These are phyloP conservation scores for Deilephila porcellus DNA, from an alignment of 2,888 invertebrate genomes.

Conservation along the genomic window DNA sequence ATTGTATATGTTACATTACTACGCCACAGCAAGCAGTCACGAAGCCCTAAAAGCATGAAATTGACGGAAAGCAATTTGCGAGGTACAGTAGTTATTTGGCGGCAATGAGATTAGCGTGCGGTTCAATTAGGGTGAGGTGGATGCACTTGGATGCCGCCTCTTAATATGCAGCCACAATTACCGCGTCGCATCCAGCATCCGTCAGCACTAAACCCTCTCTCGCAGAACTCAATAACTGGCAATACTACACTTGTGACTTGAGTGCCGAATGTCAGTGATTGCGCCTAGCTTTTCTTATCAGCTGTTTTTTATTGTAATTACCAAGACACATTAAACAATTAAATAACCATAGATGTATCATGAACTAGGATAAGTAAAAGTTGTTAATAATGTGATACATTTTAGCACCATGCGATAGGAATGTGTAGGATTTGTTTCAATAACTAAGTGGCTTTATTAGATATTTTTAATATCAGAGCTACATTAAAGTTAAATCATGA, in stretches of 20 bases:
- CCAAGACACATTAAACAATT: too few species aligned
- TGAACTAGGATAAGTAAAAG: too few species aligned
- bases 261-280: neutral
- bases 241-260: neutral
- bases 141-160: constrained; percentile 52
- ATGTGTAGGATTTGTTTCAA: too few species aligned
- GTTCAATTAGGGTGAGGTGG: constrained; percentile 52
- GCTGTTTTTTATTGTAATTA: neutral
- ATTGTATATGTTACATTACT: neutral
- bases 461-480: too few species aligned
- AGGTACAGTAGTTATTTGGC: constrained; percentile 32
- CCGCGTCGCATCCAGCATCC: constrained; percentile 27
- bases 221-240: neutral
- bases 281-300: neutral
- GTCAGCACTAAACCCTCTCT: constrained; percentile 27
- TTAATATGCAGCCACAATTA: constrained; percentile 56
- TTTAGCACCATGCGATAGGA: too few species aligned
- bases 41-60: neutral
- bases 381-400: too few species aligned
- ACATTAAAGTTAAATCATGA: too few species aligned
- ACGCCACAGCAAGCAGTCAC: neutral
- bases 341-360: too few species aligned
- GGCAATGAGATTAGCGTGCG: constrained; percentile 49
- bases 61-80: neutral
- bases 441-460: too few species aligned